Base-by-base conservation (phyloP, 1,140 invertebrate genomes). In the Scaptomyza montana region DNA sequence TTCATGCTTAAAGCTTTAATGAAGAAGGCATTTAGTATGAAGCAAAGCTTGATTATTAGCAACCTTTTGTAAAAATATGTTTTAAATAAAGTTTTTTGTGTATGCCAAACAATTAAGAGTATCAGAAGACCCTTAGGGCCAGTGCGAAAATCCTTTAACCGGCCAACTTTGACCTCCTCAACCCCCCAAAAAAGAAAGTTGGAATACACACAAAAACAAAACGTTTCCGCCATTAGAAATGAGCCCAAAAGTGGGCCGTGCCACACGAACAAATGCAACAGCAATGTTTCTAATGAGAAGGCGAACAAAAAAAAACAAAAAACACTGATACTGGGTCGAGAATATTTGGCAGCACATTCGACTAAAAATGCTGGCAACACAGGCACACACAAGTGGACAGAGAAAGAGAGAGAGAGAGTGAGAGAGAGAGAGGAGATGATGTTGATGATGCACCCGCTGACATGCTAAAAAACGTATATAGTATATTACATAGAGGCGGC, bases 71-170 rank as follows among this genome's bases (percentile, higher is more conserved):
- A 3, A 5, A 43, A 43, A n/a, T 43, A 43, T 43, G 33, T 43
- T 43, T 43, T 4, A 43, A n/a, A 43, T 43, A 43, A 43, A 43
- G 12, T n/a, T 43, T n/a, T 1, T 43, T n/a, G n/a, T 41, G 39
- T 12, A 10, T 41, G 39, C 39, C 12, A 12, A 41, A 41, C 39
- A 41, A 41, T 41, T 12, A 41, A 12, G 12, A 41, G 39, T 41
- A 41, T 12, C 39, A 4, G 39, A 41, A 41, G 39, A 41, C 9
- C 39, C 39, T 12, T 12, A 4, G 25, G 25, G 54, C 59, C 57
- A 60, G 65, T 63, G 81, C 57, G 78, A 66, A 76, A 81, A 81
- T 75, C 78, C 78, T 64, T 86, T 86, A 86, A 81, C 78, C 78
- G 74, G 62, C 81, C 82, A 85, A 85, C 57, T 85, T 86, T 86